Evolutionary conservation across 92 coral and sea anemone genomes (phyloP), one percentile per base, ranked within the genome.

Genomic region (Blastomussa wellsi): DNA sequence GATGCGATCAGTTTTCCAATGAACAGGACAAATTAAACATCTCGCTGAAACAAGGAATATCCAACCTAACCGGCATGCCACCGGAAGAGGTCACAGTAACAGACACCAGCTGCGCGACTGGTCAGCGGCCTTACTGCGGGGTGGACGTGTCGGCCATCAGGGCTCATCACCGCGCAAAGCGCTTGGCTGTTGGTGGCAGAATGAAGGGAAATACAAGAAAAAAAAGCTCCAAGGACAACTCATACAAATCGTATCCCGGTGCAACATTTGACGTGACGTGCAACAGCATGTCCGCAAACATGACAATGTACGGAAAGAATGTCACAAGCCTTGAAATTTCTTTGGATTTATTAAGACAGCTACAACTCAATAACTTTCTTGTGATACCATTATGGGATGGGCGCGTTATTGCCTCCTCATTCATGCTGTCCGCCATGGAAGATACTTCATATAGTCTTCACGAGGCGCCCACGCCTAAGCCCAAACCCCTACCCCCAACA

Each of bases 61-160:
- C 75, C 4, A 49, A 76, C 80, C 82, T 89, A 7, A 85, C 90
- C 24, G 32, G 62, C 51, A 78, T 87, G 12, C 72, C 79, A 59
- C 57, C 8, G 47, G 64, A 39, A 5, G 76, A 17, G n/a, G 65
- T 80, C 44, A 68, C 76, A 76, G 91, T 92, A 51, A 71, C 75
- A 31, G 42, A 76, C 44, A 22, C 60, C 79, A 80, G 77, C 62
- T 92, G 92, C 41, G 4, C 49, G 17, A 78, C 76, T 32, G 95
- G 95, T 32, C 77, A 52, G 36, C 83, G 67, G 53, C 95, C 97
- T 14, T 82, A 79, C 90, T 94, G 97, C 86, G 97, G 97, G 33
- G 92, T 94, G 72, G 91, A 87, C 47, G 76, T 77, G 36, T 62
- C 78, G 1, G 49, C 4, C n/a, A 38, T 84, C 83, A 78, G 74